phyloP scores from a whole-genome alignment of 2,888 invertebrate genomes.

The Phalera bucephala region DNA sequence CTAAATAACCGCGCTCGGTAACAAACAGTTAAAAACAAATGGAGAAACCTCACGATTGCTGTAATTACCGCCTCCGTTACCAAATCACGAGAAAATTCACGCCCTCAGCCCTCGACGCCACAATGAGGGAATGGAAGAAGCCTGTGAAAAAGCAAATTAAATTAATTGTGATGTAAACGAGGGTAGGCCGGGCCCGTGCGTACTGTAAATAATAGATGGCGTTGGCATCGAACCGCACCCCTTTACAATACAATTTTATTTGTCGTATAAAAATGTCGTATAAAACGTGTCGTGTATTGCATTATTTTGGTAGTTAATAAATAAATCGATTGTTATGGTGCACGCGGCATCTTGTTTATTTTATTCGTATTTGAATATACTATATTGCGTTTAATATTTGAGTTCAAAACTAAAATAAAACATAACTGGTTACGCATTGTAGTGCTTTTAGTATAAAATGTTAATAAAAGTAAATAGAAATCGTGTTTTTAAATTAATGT shows the following conservation, averaged over 20 bases:
- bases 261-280: constrained; percentile 37
- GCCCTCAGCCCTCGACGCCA: constrained; percentile 70
- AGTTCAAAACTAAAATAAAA: too few species aligned
- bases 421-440: too few species aligned
- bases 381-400: too few species aligned
- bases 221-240: constrained; percentile 55
- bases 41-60: constrained; percentile 74
- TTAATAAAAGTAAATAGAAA: too few species aligned
- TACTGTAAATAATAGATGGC: constrained; percentile 72
- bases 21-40: constrained; percentile 76
- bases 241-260: constrained; percentile 59
- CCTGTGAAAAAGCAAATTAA: constrained; percentile 82
- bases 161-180: constrained; percentile 81
- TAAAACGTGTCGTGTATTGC: constrained; percentile 29
- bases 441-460: too few species aligned
- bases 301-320: constrained; percentile 42
- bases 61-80: constrained; percentile 76
- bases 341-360: too few species aligned
- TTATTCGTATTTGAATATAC: too few species aligned
- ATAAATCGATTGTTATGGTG: constrained; percentile 42
- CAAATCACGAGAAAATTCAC: constrained; percentile 80
- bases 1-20: constrained; percentile 53
- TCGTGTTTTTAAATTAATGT: constrained; percentile 26
- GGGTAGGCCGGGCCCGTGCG: constrained; percentile 64
- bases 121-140: constrained; percentile 76